phyloP scores from a whole-genome alignment of 2,113 vertebrate species.

The Numida meleagris region DNA sequence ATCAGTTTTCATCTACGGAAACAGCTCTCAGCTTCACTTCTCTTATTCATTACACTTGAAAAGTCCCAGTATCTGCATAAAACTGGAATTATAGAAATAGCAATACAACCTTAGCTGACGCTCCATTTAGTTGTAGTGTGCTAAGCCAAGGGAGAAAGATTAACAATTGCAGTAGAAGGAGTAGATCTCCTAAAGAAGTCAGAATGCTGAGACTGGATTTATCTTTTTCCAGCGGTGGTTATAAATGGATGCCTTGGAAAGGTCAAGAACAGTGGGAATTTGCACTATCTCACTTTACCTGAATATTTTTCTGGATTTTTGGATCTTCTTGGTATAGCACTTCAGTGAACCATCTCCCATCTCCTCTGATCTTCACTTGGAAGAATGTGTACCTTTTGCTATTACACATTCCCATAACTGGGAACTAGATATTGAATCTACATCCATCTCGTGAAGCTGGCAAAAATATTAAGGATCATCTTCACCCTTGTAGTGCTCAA shows the following conservation, averaged over 20 bases:
- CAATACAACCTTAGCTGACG: not conserved
- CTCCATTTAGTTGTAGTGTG: not conserved
- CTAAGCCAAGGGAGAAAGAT: not conserved
- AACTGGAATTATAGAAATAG: not conserved
- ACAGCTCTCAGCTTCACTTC: not conserved
- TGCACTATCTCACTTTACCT: not conserved
- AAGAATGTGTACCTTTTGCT: not conserved
- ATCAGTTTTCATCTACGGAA: not conserved
- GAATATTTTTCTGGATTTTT: not conserved
- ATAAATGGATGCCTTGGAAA: not conserved
- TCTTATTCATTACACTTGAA: not conserved
- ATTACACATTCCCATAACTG: not conserved
- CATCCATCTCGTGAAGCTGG: not conserved
- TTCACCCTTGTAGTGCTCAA: not conserved
- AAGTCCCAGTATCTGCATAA: not conserved
- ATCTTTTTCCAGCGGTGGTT: not conserved
- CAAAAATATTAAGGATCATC: not conserved
- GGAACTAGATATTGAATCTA: not conserved
- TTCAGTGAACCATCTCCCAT: not conserved
- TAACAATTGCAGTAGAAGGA: not conserved
- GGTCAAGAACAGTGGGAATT: not conserved
- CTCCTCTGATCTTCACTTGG: not conserved
- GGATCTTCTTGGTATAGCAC: not conserved
- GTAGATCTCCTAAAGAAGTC: not conserved
- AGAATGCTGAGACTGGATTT: not conserved